phyloP scores from a whole-genome alignment of 2,797 vertebrate species.

The Pipistrellus pygmaeus region DNA sequence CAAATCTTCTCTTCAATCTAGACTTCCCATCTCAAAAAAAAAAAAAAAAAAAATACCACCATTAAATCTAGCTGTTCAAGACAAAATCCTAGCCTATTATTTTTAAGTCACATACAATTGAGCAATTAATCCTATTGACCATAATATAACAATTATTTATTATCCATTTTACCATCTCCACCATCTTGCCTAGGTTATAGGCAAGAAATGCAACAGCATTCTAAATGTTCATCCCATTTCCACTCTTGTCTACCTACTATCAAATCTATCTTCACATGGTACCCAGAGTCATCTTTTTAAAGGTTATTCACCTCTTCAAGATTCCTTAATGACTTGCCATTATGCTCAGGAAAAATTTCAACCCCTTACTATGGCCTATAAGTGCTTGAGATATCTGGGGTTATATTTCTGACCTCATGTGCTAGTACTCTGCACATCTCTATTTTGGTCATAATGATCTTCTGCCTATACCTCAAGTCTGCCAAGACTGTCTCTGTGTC shows the following conservation, averaged over 20 bases:
- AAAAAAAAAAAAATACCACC: not conserved
- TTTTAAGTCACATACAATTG: not conserved
- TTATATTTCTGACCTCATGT: not conserved
- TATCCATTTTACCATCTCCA: not conserved
- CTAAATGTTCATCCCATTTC: not conserved
- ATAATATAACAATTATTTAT: not conserved
- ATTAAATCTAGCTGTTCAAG: not conserved
- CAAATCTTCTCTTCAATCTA: not conserved
- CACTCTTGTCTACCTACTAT: not conserved
- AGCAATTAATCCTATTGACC: not conserved
- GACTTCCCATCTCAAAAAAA: not conserved
- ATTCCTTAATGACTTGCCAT: not conserved
- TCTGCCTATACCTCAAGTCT: not conserved
- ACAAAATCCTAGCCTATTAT: not conserved
- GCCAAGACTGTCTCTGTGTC: not conserved
- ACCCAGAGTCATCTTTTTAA: not conserved
- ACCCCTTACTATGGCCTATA: not conserved
- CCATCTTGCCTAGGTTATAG: not conserved
- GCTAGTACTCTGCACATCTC: not conserved
- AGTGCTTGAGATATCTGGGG: not conserved
- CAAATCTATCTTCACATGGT: not conserved
- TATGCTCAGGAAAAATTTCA: not conserved
- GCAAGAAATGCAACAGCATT: not conserved
- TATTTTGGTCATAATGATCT: not conserved
- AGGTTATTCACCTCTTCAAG: not conserved